These are phyloP conservation scores for Callionymus lyra DNA, from an alignment of 2,113 vertebrate species.

Conservation along the genomic window DNA sequence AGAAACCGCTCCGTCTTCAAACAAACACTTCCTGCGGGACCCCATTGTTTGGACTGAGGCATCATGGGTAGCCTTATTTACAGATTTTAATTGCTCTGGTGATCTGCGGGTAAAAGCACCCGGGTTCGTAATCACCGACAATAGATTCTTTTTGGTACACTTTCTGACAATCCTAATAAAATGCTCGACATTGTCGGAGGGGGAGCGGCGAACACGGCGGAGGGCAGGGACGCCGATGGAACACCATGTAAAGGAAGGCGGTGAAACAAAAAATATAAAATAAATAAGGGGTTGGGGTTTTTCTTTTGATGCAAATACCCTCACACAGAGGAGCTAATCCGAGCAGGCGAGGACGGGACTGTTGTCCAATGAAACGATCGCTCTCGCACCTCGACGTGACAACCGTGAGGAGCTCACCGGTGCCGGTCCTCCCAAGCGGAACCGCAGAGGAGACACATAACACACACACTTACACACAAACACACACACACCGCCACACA, in stretches of 20 bases:
- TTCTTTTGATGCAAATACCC: conserved; percentile 61
- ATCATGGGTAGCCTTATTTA: conserved; percentile 77
- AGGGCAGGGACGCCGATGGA: conserved; percentile 22
- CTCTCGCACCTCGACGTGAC: conserved; percentile 64
- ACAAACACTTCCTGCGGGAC: conserved; percentile 68
- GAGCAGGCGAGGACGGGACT: conserved; percentile 51
- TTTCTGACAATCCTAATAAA: conserved; percentile 82
- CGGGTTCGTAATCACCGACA: conserved; percentile 75
- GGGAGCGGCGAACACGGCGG: conserved; percentile 36
- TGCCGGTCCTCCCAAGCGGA: conserved; percentile 58
- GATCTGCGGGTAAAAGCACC: conserved; percentile 75
- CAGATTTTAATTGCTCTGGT: conserved; percentile 87
- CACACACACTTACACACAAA: conserved; percentile 27
- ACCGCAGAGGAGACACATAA: conserved; percentile 50
- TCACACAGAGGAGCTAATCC: conserved; percentile 61
- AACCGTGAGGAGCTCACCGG: conserved; percentile 64
- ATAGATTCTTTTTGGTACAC: conserved; percentile 73
- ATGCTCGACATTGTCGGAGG: conserved; percentile 49
- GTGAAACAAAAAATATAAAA: conserved; percentile 18
- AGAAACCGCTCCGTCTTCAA: conserved; percentile 59
- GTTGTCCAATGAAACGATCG: conserved; percentile 62
- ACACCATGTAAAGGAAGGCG: conserved; percentile 22
- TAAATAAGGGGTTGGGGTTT: conserved; percentile 42
- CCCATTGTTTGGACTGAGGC: conserved; percentile 68
- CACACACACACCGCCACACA: conserved; percentile 28